Conservation (phyloP, 2,888 invertebrate genomes). For the Silvanus unidentatus region DNA sequence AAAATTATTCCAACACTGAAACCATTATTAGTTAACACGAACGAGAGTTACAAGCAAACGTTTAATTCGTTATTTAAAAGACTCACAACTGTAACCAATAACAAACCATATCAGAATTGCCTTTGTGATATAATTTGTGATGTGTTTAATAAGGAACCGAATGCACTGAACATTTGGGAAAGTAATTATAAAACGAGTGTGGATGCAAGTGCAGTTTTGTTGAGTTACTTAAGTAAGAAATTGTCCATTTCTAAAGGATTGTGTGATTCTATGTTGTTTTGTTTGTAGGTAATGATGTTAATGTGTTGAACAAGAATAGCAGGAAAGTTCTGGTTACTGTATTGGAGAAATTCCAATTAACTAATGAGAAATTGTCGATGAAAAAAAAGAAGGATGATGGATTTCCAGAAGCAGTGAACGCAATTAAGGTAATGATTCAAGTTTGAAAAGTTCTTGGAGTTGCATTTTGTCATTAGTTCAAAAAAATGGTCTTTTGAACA, state of each 20-base stretch:
- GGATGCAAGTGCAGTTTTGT: slow-evolving; percentile 59
- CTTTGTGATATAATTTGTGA: slow-evolving; percentile 56
- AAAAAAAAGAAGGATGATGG: slow-evolving; percentile 46
- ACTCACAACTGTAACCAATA: slow-evolving; percentile 49
- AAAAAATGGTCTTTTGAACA: neutral
- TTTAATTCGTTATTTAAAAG: slow-evolving; percentile 63
- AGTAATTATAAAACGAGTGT: slow-evolving; percentile 62
- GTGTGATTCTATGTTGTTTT: neutral
- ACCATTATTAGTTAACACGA: slow-evolving; percentile 32
- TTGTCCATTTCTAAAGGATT: slow-evolving; percentile 17
- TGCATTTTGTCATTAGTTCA: no score
- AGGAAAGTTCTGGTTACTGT: neutral
- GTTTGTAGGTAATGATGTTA: neutral
- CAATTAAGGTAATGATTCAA: slow-evolving; percentile 42
- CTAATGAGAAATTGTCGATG: slow-evolving; percentile 40
- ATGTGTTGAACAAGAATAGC: neutral
- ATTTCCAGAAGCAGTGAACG: slow-evolving; percentile 29
- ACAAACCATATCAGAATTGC: slow-evolving; percentile 50
- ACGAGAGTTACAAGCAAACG: slow-evolving; percentile 45
- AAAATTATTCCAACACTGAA: slow-evolving; percentile 30
- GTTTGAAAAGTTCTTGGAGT: no score
- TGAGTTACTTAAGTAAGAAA: slow-evolving; percentile 53
- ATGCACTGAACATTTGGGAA: slow-evolving; percentile 62
- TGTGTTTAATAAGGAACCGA: slow-evolving; percentile 57
- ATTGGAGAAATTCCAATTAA: neutral